Evolutionary conservation across 2,113 vertebrate species (phyloP).

Genomic region (Leptodactylus fuscus): DNA sequence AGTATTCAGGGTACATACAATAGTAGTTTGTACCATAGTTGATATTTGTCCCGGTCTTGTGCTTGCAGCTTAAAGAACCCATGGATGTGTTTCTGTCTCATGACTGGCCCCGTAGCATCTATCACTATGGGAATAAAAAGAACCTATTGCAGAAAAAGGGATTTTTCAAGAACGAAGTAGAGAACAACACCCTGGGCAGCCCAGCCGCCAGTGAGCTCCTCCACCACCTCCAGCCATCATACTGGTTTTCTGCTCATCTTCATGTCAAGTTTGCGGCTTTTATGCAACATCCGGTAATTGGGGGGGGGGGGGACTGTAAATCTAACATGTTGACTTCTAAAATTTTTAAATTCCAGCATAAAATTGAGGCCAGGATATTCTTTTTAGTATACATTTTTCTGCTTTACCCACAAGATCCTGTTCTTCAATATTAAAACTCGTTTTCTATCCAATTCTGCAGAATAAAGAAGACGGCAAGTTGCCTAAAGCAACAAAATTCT

Average conservation of each 20-base stretch:
- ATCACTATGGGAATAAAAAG: conserved; percentile 88
- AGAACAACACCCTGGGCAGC: conserved; percentile 89
- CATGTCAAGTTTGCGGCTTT: conserved; percentile 97
- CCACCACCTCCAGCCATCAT: conserved; percentile 87
- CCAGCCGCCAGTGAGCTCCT: conserved; percentile 92
- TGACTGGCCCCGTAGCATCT: conserved; percentile 96
- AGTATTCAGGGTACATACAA: too few relatives aligned
- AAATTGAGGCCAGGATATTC: too few relatives aligned
- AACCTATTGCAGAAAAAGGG: conserved; percentile 88
- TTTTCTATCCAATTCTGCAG: conserved; percentile 66
- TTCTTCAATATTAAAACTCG: background rate
- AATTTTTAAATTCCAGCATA: too few relatives aligned
- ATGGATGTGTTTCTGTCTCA: conserved; percentile 95
- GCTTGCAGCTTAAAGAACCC: conserved; percentile 84
- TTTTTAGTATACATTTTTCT: too few relatives aligned
- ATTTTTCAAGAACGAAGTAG: conserved; percentile 92
- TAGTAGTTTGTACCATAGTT: too few relatives aligned
- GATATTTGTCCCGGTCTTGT: conserved; percentile 22
- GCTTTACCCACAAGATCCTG: too few relatives aligned
- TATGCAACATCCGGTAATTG: conserved; percentile 88
- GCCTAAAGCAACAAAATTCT: conserved; percentile 90
- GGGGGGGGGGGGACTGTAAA: too few relatives aligned
- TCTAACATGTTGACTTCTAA: too few relatives aligned
- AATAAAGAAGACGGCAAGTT: conserved; percentile 75
- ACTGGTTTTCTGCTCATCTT: conserved; percentile 97